phyloP scores from a whole-genome alignment of 2,797 vertebrate species.

The Muraenolepis orangiensis region DNA sequence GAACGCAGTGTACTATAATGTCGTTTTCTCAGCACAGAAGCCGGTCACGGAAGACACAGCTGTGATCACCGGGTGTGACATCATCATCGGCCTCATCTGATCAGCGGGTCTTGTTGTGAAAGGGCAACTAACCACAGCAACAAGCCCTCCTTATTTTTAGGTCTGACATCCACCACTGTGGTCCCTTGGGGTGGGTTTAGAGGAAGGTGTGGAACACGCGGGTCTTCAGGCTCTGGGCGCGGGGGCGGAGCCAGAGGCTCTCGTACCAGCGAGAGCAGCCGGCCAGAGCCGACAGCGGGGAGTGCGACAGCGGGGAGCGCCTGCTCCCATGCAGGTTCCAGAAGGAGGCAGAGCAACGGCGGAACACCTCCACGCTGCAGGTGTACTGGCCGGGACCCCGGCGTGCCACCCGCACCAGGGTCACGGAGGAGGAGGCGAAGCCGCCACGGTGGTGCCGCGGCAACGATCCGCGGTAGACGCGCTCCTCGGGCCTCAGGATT shows the following conservation, averaged over 20 bases:
- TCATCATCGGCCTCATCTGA: no score
- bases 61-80: no score
- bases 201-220: constrained; percentile 74
- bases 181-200: constrained; percentile 49
- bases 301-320: constrained; percentile 29
- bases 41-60: no score
- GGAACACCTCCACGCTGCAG: constrained; percentile 68
- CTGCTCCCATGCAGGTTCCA: constrained; percentile 59
- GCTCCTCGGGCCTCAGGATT: constrained; percentile 51
- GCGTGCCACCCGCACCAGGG: constrained; percentile 58
- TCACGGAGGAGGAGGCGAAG: constrained; percentile 63
- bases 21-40: no score
- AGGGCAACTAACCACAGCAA: no score
- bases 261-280: constrained; percentile 58
- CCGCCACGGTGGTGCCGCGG: constrained; percentile 54
- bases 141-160: no score
- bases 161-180: no score
- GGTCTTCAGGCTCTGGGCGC: constrained; percentile 58
- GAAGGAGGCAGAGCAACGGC: constrained; percentile 67
- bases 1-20: no score
- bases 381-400: constrained; percentile 60
- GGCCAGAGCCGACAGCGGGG: constrained; percentile 39
- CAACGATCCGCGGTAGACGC: constrained; percentile 58
- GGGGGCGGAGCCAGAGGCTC: constrained; percentile 54
- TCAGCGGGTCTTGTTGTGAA: no score